Conservation (phyloP, 2,797 vertebrate genomes). For the Aphelocoma californica region DNA sequence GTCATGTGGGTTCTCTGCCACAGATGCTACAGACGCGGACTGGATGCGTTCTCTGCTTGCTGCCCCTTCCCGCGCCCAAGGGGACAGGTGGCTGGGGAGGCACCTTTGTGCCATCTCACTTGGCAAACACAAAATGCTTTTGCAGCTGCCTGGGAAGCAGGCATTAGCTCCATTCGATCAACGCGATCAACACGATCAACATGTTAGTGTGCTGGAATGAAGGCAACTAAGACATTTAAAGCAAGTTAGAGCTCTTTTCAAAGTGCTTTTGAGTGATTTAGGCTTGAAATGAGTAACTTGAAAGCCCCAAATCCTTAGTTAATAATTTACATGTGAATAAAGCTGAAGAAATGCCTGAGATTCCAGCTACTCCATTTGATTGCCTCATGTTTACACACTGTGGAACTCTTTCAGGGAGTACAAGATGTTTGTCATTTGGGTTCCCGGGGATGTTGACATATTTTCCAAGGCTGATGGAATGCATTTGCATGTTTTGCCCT, state of each 20-base stretch:
- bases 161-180: not conserved
- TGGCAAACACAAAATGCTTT: not conserved
- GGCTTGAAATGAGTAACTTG: constrained; percentile 54
- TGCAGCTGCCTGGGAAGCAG: not conserved
- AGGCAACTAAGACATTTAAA: constrained; percentile 6
- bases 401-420: constrained; percentile 52
- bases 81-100: not conserved
- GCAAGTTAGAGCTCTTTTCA: constrained; percentile 41
- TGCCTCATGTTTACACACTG: constrained; percentile 68
- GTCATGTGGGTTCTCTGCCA: not conserved
- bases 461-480: constrained; percentile 59
- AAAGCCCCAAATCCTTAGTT: constrained; percentile 57
- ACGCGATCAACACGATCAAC: not conserved
- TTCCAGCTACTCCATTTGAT: constrained; percentile 66
- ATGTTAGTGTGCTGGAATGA: not conserved
- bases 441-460: constrained; percentile 66
- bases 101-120: constrained; percentile 12
- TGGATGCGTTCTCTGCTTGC: not conserved
- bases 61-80: not conserved
- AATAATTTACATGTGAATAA: constrained; percentile 67
- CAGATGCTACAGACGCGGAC: accelerated
- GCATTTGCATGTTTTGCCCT: constrained; percentile 64
- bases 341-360: constrained; percentile 64
- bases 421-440: constrained; percentile 68
- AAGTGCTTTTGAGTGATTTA: constrained; percentile 41